phyloP scores from a whole-genome alignment of 2,113 vertebrate species.

The Alosa alosa region DNA sequence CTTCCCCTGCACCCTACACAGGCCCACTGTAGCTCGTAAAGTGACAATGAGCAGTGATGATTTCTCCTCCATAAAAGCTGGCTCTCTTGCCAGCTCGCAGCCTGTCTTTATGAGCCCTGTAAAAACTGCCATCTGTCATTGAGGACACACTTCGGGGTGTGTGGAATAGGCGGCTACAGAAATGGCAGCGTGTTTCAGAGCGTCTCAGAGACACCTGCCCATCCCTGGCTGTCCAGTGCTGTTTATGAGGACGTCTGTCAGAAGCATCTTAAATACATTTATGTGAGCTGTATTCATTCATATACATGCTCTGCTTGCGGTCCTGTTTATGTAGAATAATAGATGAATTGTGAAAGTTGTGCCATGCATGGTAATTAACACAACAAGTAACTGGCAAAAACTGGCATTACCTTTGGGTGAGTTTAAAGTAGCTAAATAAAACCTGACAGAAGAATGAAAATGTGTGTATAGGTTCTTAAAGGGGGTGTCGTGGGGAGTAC shows the following conservation, averaged over 20 bases:
- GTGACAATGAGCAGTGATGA: constrained; percentile 45
- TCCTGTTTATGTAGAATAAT: neutral
- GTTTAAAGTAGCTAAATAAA: neutral
- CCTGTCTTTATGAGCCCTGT: constrained; percentile 53
- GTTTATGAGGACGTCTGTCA: constrained; percentile 7
- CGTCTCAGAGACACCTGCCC: neutral
- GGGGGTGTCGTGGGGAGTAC: neutral
- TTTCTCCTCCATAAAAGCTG: constrained; percentile 50
- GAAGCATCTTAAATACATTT: neutral
- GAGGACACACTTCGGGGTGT: constrained; percentile 39
- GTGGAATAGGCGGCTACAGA: constrained; percentile 38
- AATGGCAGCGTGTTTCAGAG: neutral
- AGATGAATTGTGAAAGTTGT: neutral
- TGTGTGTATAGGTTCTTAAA: neutral
- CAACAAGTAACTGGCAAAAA: neutral
- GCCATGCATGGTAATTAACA: neutral
- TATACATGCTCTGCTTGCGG: neutral
- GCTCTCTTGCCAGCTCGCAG: constrained; percentile 36
- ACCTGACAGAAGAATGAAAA: neutral
- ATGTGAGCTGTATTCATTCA: neutral
- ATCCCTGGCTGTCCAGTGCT: neutral
- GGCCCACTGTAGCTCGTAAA: neutral
- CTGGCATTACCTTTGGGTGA: neutral
- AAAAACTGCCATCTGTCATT: constrained; percentile 60
- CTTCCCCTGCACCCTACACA: neutral